Percentiles rank a stretch among this genome's conserved stretches.
Conservation (phyloP, 2,888 invertebrate species). For the Mesochorus sp. region DNA sequence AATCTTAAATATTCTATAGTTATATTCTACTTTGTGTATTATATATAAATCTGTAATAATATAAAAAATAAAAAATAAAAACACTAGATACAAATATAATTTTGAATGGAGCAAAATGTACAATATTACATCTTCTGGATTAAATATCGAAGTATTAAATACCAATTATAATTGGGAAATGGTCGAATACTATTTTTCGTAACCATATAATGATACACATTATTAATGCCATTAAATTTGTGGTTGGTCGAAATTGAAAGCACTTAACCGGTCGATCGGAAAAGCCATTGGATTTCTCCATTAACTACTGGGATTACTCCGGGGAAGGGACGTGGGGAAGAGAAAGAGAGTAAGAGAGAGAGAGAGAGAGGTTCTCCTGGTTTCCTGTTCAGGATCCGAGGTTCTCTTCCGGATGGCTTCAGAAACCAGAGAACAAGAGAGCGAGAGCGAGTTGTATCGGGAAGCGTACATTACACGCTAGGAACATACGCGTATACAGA, state of each 20-base stretch:
- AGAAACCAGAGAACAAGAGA: too few species aligned
- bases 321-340: background rate
- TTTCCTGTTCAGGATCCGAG: conserved; percentile 25
- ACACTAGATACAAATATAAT: too few species aligned
- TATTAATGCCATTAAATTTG: conserved; percentile 49
- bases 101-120: too few species aligned
- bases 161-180: too few species aligned
- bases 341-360: background rate
- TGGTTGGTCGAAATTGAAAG: conserved; percentile 48
- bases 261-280: conserved; percentile 46
- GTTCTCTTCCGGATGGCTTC: background rate
- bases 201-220: background rate
- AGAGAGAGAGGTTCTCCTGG: background rate
- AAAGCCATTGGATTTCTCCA: conserved; percentile 47
- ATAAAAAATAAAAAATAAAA: too few species aligned
- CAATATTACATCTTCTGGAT: too few species aligned
- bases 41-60: too few species aligned
- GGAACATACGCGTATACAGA: background rate
- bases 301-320: conserved; percentile 25
- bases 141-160: too few species aligned
- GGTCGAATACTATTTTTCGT: background rate
- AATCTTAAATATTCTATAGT: too few species aligned
- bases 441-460: conserved; percentile 9
- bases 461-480: conserved; percentile 33
- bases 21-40: too few species aligned